A percentile compares a stretch with the other conserved stretches of the same genome.
Conservation (phyloP, 2,888 invertebrate genomes). For the Galerucella calmariensis region DNA sequence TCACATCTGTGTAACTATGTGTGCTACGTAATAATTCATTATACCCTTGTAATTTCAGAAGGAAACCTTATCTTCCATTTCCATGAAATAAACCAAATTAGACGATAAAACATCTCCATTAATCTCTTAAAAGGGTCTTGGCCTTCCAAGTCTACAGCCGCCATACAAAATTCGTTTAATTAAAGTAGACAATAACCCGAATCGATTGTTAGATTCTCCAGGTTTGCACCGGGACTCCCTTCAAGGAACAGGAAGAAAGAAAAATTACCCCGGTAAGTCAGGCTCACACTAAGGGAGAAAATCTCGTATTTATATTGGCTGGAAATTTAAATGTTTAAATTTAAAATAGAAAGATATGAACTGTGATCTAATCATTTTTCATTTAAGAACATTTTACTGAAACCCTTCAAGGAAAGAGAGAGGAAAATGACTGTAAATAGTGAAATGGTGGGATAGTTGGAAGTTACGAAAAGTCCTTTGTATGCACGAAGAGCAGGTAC, state of each 20-base stretch:
- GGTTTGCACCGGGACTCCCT: slow-evolving; percentile 25
- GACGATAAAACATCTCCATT: slow-evolving; percentile 36
- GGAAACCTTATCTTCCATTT: slow-evolving; percentile 20
- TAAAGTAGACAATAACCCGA: slow-evolving; percentile 40
- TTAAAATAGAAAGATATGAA: not conserved
- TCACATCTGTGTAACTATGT: not conserved
- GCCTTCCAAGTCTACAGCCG: slow-evolving; percentile 32
- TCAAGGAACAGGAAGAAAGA: slow-evolving; percentile 23
- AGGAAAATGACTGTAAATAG: no score
- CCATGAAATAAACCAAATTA: slow-evolving; percentile 31
- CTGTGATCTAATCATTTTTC: no score
- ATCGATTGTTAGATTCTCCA: slow-evolving; percentile 39
- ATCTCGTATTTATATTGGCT: not conserved
- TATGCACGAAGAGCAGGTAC: no score
- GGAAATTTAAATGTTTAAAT: not conserved
- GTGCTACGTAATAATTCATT: not conserved
- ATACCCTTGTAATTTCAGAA: slow-evolving; percentile 25
- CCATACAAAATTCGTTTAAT: slow-evolving; percentile 37
- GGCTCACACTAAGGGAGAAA: not conserved
- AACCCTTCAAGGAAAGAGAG: no score
- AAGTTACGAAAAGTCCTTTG: no score
- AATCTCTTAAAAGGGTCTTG: slow-evolving; percentile 37
- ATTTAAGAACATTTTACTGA: no score
- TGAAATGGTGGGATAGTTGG: no score
- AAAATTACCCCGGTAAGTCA: slow-evolving; percentile 10